Base-by-base conservation (phyloP, 2,797 vertebrate species). In the Epinephelus coioides region DNA sequence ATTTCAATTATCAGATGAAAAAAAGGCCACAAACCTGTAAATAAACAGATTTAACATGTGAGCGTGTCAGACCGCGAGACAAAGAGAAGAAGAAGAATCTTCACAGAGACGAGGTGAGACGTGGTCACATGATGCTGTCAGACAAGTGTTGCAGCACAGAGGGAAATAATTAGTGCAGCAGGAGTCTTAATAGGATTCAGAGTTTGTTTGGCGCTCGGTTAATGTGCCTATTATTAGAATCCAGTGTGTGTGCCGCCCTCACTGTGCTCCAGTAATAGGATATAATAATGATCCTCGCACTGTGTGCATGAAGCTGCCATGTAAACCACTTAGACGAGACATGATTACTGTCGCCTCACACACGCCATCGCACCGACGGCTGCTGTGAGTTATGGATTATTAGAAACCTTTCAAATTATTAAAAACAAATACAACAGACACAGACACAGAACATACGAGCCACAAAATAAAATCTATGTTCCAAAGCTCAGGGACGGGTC, bases 191-290 rank as follows among this genome's bases (percentile, higher is more conserved):
- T 83, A 76, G 69, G 78, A 89, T 87, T 65, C 86, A 74, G 76
- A 73, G 73, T 81, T 84, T 86, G 78, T 86, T 86, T 83, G 81
- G 67, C 63, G 75, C 81, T 79, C 38, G 12, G 81, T 73, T 88
- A 85, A 86, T 84, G 76, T 63, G 74, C 83, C 82, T 85, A 75
- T 91, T 88, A 89, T 88, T 88, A 87, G 86, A 83, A 66, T 64
- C 61, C 11, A 56, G 74, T 85, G 84, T 81, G 53, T 75, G 43
- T 6, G 59, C 64, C 57, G 75, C 80, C 80, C 50, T 69, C 65
- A 3, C 78, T 73, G 11, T 79, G 69, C 76, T 59, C 59, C 81
- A 79, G 17, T 86, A 82, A 83, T 64, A 79, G 61, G 76, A 65
- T 47, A 59, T 80, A 85, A 72, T 84, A 85, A 79, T 64, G 79